A percentile compares a stretch with the other conserved stretches of the same genome.
Evolutionary conservation across 2,113 vertebrate species (phyloP).

Genomic region (Atlantisia rogersi): DNA sequence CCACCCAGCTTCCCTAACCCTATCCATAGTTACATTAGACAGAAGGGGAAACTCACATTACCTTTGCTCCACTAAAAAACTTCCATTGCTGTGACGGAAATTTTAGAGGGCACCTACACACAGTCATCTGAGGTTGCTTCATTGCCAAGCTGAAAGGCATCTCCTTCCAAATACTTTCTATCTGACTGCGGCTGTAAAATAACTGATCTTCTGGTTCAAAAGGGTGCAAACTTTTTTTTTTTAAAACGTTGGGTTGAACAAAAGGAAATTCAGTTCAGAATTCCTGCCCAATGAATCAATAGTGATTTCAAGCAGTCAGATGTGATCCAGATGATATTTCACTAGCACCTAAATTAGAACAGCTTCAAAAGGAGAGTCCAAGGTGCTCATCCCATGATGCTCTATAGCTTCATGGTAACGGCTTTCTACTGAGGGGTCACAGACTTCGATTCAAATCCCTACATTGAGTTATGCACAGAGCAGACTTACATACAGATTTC

Average conservation of each 20-base stretch:
- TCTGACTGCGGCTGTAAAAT: not conserved
- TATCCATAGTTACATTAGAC: not conserved
- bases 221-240: not conserved
- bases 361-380: not conserved
- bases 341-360: not conserved
- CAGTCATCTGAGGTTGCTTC: not conserved
- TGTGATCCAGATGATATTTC: not conserved
- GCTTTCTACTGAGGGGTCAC: not conserved
- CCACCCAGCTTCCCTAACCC: not conserved
- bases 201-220: not conserved
- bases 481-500: not conserved
- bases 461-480: not conserved
- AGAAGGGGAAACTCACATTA: not conserved
- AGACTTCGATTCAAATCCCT: not conserved
- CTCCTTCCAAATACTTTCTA: not conserved
- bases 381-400: not conserved
- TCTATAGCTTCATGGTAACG: not conserved
- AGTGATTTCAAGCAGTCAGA: not conserved
- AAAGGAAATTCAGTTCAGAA: not conserved
- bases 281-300: not conserved
- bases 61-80: not conserved
- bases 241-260: not conserved
- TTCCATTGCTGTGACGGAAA: not conserved
- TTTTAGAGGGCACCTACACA: not conserved
- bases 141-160: not conserved